Percentiles rank a stretch among this genome's conserved stretches.
phyloP scores from a whole-genome alignment of 92 coral and sea anemone species.

The Micromussa lordhowensis region DNA sequence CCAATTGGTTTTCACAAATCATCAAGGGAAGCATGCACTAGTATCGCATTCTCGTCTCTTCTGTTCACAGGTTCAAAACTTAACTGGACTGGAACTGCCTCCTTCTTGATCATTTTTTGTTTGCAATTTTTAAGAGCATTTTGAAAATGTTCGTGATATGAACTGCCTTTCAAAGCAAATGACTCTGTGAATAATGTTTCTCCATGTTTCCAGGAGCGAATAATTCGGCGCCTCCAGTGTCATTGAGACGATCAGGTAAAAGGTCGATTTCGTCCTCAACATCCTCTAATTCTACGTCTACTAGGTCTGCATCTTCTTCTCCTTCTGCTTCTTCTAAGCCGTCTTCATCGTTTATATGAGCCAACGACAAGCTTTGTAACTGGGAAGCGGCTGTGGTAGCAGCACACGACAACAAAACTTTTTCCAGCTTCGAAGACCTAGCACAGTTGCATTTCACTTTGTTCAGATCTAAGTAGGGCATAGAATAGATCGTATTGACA shows the following conservation, averaged over 20 bases:
- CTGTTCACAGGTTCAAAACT: constrained; percentile 52
- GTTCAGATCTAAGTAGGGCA: constrained; percentile 39
- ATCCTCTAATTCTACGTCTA: neutral
- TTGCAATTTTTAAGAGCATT: constrained; percentile 27
- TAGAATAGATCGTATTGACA: constrained; percentile 1
- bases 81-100: constrained; percentile 25
- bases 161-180: constrained; percentile 49
- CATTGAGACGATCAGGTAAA: no score
- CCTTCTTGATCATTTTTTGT: constrained; percentile 25
- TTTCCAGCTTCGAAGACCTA: neutral
- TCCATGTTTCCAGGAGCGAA: constrained; percentile 7
- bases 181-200: constrained; percentile 8
- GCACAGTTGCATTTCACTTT: constrained; percentile 36
- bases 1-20: constrained; percentile 48
- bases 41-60: constrained; percentile 70
- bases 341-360: neutral
- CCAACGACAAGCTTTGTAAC: constrained; percentile 7
- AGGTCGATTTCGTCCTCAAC: neutral
- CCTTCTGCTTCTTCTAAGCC: neutral
- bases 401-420: neutral
- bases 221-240: neutral
- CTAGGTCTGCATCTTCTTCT: constrained; percentile 3
- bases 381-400: constrained; percentile 9
- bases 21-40: constrained; percentile 47
- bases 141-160: constrained; percentile 50